Base-by-base conservation (phyloP, 2,888 invertebrate genomes). In the Drosophila incognita region DNA sequence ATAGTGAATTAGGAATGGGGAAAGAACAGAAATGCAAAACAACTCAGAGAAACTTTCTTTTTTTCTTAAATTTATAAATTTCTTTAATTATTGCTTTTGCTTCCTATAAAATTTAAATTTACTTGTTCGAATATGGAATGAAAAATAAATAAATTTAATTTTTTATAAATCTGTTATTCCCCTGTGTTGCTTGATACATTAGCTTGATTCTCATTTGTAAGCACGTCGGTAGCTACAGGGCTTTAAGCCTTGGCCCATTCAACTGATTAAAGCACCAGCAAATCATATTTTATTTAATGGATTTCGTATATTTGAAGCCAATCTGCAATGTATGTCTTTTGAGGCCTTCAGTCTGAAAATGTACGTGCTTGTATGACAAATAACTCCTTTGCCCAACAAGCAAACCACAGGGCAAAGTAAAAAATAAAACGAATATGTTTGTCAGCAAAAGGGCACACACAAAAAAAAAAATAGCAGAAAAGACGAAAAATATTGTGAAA, bases 371-470 rank as follows among this genome's bases (percentile, higher is more conserved):
- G 71, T 63, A 53, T 79, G 75, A 71, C 66, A 71, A 75, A 68
- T 75, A 79, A 78, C 75, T 78, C 51, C 79, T 72, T 76, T 57
- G 67, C 57, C 52, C 53, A 53, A 46, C 56, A 64, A 61, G 75
- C 66, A 79, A 75, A 70, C 75, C 77, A 64, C 66, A 63, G 62
- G 51, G 35, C 52, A 64, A 51, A 36, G 54, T 31, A 46, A 64
- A 51, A 27, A 57, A 42, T 29, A 58, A 21, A 36, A 53, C 31
- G 70, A 76, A 81, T 77, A 81, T 85, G 83, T 74, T 86, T 81
- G 83, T 79, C 74, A 79, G 85, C 79, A 77, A 74, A 74, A 74
- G 79, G 79, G 76, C 82, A 69, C 33, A 33, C 10, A 62, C 49
- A 42, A 53, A 33, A 57, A 56, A 42, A 36, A 24, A 54, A 40